Base-by-base conservation (phyloP, 2,797 vertebrate species). In the Mormyrops boulengeri region DNA sequence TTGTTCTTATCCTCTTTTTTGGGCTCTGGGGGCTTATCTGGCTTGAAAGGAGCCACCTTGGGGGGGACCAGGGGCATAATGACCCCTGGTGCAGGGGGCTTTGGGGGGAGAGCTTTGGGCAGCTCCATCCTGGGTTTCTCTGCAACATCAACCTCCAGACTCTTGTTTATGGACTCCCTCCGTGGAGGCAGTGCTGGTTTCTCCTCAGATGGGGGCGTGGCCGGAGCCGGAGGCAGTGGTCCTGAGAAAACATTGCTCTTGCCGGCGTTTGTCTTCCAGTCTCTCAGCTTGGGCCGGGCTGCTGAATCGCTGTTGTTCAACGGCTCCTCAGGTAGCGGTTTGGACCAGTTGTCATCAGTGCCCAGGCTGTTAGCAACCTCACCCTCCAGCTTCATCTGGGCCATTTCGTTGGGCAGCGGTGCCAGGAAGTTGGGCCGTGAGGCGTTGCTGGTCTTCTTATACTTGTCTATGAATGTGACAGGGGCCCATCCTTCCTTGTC, bases 401-500 rank as follows among this genome's bases (percentile, higher is more conserved):
- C 96, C 96, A 98, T 95, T 93, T 99, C 98, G 0, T 95, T 97
- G 89, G 98, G 97, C 17, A 99, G 93, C 0, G 99, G 99, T 0
- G 98, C 98, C 88, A 99, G 95, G 89, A 99, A 99, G 89, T 99
- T 99, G 0, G 99, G 98, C 50, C 99, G 96, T 3, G 97, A 94
- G 0, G 98, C 97, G 0, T 93, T 99, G 92, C 98, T 99, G 89
- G 97, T 99, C 94, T 99, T 99, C 95, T 99, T 99, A 93, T 99
- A 99, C 91, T 99, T 99, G 89, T 99, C 99, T 3, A 99, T 98
- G 94, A 98, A 99, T 0, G 97, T 99, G 84, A 97, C 96, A 0
- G 99, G 99, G 90, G 99, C 99, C 99, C 99, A 99, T 26, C 99
- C 99, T 91, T 99, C 99, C 92, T 98, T 98, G 11, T 99, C 98